Conservation (phyloP, 2,113 vertebrate species). For the Siniperca chuatsi region DNA sequence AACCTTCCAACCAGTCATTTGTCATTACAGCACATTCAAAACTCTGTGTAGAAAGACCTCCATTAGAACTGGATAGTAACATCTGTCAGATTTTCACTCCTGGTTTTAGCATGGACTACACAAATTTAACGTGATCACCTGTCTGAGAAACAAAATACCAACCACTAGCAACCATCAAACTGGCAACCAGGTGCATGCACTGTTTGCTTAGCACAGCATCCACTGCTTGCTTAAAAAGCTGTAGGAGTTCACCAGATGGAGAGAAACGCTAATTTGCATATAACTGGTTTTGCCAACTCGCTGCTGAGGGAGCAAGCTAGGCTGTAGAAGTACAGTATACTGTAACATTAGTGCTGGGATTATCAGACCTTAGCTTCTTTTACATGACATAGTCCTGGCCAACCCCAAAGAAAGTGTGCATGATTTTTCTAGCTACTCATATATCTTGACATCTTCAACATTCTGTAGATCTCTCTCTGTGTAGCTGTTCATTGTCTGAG, state of each 20-base stretch:
- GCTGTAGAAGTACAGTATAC: slow-evolving; percentile 3
- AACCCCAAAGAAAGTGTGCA: neutral
- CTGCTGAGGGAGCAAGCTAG: neutral
- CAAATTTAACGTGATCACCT: neutral
- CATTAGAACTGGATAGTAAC: neutral
- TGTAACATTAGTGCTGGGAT: slow-evolving; percentile 8
- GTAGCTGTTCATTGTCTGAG: neutral
- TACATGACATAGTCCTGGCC: neutral
- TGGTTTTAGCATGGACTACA: neutral
- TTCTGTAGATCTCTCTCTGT: neutral
- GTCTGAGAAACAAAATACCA: neutral
- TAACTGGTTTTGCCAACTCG: slow-evolving; percentile 33
- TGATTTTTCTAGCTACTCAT: neutral
- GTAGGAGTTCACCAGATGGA: slow-evolving; percentile 16
- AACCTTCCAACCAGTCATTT: neutral
- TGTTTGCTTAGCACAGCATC: neutral
- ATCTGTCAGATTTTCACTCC: neutral
- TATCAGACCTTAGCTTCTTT: neutral
- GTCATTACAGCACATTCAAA: slow-evolving; percentile 21
- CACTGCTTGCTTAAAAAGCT: neutral
- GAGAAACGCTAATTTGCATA: slow-evolving; percentile 29
- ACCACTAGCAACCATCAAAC: neutral
- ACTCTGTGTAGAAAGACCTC: neutral
- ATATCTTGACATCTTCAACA: neutral
- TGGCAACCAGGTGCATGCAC: neutral